A percentile compares a stretch with the other conserved stretches of the same genome.
These are phyloP conservation scores for Ormyrus thymus DNA, from an alignment of 2,888 invertebrate species.

Conservation along the genomic window DNA sequence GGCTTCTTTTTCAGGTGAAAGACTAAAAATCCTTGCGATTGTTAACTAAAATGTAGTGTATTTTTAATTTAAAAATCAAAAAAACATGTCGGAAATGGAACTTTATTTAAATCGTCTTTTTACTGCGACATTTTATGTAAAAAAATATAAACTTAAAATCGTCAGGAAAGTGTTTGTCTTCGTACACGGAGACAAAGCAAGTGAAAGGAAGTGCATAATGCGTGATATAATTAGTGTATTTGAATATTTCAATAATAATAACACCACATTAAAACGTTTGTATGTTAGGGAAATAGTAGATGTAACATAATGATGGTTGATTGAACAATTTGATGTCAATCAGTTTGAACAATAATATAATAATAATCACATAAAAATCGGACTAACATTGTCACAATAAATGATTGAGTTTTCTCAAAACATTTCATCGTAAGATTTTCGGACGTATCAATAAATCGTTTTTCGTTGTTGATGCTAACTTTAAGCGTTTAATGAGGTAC, in stretches of 20 bases:
- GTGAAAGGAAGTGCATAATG: conserved; percentile 60
- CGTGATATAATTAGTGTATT: conserved; percentile 60
- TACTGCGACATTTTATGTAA: conserved; percentile 48
- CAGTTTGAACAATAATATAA: conserved; percentile 48
- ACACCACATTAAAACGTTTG: conserved; percentile 63
- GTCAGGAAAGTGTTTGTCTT: conserved; percentile 54
- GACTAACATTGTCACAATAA: conserved; percentile 44
- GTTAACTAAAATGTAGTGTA: conserved; percentile 50
- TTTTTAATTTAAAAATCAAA: conserved; percentile 47
- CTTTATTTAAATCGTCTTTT: conserved; percentile 49
- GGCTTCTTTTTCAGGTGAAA: conserved; percentile 44
- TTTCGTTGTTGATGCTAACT: conserved; percentile 62
- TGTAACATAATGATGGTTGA: conserved; percentile 62
- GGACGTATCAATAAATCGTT: conserved; percentile 60
- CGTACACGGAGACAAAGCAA: conserved; percentile 48
- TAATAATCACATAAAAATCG: conserved; percentile 44
- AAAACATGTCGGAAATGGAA: conserved; percentile 22
- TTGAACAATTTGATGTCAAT: conserved; percentile 54
- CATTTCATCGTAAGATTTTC: conserved; percentile 35
- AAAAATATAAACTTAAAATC: conserved; percentile 44
- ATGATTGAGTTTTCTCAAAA: conserved; percentile 37
- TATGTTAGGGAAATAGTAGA: conserved; percentile 66
- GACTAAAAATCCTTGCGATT: conserved; percentile 21
- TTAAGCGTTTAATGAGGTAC: conserved; percentile 62
- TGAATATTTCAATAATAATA: conserved; percentile 63